Conservation (phyloP, 2,797 vertebrate genomes). For the Sebastiscus tertius region DNA sequence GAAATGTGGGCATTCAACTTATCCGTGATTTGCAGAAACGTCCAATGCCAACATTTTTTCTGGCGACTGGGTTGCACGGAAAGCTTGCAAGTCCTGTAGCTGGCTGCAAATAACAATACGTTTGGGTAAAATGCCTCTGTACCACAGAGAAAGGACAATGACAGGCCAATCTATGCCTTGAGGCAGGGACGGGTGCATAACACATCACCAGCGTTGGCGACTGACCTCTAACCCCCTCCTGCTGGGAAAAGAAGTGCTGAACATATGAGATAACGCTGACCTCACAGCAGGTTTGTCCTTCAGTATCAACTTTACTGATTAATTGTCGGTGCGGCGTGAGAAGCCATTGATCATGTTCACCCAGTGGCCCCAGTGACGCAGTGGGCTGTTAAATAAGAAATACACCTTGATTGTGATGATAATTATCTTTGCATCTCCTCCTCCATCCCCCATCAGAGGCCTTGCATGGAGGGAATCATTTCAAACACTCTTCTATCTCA, state of each 20-base stretch:
- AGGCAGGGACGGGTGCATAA: constrained; percentile 17
- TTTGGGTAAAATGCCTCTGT: constrained; percentile 3
- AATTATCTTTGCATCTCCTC: constrained; percentile 53
- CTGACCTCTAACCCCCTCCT: constrained; percentile 44
- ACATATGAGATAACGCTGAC: constrained; percentile 76
- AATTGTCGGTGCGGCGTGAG: constrained; percentile 64
- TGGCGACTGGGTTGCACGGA: background rate
- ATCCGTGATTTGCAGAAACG: too few species aligned
- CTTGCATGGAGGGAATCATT: constrained; percentile 27
- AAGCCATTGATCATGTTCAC: constrained; percentile 73
- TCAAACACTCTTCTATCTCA: constrained; percentile 5
- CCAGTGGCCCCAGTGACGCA: constrained; percentile 44
- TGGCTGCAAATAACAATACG: constrained; percentile 4
- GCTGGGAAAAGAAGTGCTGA: constrained; percentile 57
- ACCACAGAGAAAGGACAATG: constrained; percentile 7
- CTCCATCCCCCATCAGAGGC: constrained; percentile 25
- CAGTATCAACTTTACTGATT: constrained; percentile 72
- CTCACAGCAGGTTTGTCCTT: constrained; percentile 77
- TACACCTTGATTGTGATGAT: constrained; percentile 64
- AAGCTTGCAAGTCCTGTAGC: background rate
- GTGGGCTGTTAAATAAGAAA: constrained; percentile 73
- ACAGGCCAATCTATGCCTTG: constrained; percentile 18
- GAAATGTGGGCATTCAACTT: accelerated
- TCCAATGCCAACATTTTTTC: too few species aligned
- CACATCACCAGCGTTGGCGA: background rate